Evolutionary conservation across 2,113 vertebrate species (phyloP), one percentile per base, ranked within the genome.

Genomic region (Apteryx mantelli): DNA sequence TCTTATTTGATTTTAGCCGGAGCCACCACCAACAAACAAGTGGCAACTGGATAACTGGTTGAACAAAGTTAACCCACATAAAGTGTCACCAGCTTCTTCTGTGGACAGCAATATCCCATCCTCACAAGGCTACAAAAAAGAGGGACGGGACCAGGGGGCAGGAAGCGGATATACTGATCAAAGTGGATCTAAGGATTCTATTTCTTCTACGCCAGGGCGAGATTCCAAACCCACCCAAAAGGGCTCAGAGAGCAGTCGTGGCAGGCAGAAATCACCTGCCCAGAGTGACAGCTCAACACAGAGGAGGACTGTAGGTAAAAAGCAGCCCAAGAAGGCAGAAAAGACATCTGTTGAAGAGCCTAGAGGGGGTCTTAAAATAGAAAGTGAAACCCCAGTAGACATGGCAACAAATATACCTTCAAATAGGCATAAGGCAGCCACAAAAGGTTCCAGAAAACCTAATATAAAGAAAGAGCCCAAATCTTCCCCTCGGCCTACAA

Each of bases 11-110:
- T 97, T 96, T 89, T 92, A 99, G 99, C 99, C 99, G 68, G 99
- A 99, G 91, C 99, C 99, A 84, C 99, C 99, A 1, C 99, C 98
- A 83, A 98, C 99, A 74, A 99, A 99, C 98, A 99, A 99, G 96
- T 99, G 99, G 99, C 99, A 99, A 40, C 98, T 99, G 96, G 99
- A 99, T 97, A 99, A 99, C 97, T 99, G 99, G 99, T 97, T 99
- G 91, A 99, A 99, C 97, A 99, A 99, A 97, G 98, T 99, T 12
- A 99, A 99, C 91, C 98, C 98, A 11, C 98, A 98, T 86, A 99
- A 99, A 98, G 98, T 99, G 71, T 99, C 99, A 60, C 99, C 99
- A 68, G 99, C 99, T 66, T 99, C 99, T 92, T 99, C 99, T 5
- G 98, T 99, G 96, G 99, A 99, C 95, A 99, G 98, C 97, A 99